phyloP scores from a whole-genome alignment of 2,888 invertebrate genomes.

The Branchellion lobata region DNA sequence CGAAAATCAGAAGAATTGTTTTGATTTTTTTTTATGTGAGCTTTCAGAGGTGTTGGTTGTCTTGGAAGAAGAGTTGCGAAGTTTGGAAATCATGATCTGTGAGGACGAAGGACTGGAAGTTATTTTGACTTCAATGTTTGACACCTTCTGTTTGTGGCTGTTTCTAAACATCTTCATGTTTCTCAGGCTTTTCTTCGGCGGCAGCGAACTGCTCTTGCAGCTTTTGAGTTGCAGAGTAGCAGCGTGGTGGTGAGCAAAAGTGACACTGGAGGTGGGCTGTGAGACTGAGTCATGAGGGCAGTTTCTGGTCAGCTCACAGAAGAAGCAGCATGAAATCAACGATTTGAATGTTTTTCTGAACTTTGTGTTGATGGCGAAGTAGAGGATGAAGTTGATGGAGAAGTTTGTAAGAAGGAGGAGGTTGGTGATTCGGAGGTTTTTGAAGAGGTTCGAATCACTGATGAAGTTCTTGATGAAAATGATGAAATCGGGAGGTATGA shows the following conservation, averaged over 20 bases:
- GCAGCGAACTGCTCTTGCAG: no score
- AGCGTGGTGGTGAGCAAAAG: background rate
- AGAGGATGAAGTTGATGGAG: constrained; percentile 74
- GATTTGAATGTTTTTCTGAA: constrained; percentile 65
- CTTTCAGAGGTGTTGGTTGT: no score
- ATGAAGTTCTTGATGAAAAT: constrained; percentile 50
- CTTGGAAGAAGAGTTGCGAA: no score
- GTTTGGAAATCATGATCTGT: no score
- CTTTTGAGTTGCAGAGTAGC: no score
- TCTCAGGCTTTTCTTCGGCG: no score
- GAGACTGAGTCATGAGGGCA: background rate
- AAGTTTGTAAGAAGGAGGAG: constrained; percentile 59
- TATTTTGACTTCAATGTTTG: no score
- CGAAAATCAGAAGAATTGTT: no score
- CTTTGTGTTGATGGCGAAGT: constrained; percentile 75
- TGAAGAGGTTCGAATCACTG: constrained; percentile 3
- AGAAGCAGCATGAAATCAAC: background rate
- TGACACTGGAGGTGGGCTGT: background rate
- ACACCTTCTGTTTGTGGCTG: no score
- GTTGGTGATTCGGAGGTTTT: constrained; percentile 54
- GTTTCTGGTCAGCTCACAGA: background rate
- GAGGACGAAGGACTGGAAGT: no score
- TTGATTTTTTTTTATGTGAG: no score
- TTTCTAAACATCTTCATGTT: no score
- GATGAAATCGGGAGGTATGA: constrained; percentile 59